Evolutionary conservation across 2,113 vertebrate species (phyloP).

Genomic region (Oreotrochilus melanogaster): DNA sequence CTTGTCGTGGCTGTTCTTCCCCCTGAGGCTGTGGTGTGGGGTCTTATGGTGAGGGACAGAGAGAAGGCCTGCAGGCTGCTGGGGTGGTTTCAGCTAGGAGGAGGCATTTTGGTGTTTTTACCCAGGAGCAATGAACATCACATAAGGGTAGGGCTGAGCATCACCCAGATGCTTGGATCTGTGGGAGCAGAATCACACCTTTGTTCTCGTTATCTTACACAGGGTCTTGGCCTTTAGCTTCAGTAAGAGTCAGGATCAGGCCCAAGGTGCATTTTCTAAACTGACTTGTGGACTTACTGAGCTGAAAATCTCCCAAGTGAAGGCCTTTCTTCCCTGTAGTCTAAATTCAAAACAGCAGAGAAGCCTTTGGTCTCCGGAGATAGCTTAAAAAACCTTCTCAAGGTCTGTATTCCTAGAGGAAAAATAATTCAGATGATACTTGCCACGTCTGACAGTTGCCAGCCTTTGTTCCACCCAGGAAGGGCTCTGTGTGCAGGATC

Average conservation of each 20-base stretch:
- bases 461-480: conserved; percentile 15
- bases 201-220: background rate
- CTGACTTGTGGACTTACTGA: background rate
- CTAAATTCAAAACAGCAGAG: background rate
- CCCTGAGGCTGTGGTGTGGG: background rate
- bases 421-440: conserved; percentile 28
- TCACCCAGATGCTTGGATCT: background rate
- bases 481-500: background rate
- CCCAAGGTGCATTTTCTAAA: background rate
- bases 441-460: background rate
- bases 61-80: background rate
- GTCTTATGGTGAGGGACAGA: background rate
- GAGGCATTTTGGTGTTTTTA: background rate
- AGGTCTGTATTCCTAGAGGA: conserved; percentile 11
- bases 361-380: background rate
- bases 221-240: background rate
- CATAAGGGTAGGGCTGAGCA: background rate
- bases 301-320: background rate
- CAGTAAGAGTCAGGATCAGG: background rate
- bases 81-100: background rate
- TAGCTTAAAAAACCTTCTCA: conserved; percentile 23
- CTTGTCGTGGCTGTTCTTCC: background rate
- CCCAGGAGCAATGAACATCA: background rate
- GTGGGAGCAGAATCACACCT: background rate
- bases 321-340: background rate